phyloP scores from a whole-genome alignment of 2,888 invertebrate species.

The Trissolcus brochymenae region DNA sequence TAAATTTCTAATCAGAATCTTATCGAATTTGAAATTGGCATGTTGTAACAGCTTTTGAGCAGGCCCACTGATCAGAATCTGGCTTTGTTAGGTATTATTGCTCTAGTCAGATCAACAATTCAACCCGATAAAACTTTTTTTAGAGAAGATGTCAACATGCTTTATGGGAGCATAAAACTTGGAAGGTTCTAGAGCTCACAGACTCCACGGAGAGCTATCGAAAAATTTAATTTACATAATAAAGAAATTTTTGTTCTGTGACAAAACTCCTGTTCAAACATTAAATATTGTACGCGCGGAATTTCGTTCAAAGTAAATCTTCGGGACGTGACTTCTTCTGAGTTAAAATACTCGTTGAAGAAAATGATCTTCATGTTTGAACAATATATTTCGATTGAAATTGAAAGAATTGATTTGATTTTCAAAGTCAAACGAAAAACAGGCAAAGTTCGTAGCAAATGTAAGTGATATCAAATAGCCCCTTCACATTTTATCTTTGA shows the following conservation, averaged over 20 bases:
- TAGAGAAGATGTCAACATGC: too few species aligned
- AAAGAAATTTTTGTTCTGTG: slow-evolving; percentile 28
- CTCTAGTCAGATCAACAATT: not conserved
- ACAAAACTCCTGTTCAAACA: slow-evolving; percentile 30
- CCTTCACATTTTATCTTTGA: slow-evolving; percentile 4
- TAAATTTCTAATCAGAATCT: too few species aligned
- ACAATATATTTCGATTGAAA: slow-evolving; percentile 39
- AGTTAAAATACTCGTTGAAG: slow-evolving; percentile 35
- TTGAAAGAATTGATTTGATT: slow-evolving; percentile 49
- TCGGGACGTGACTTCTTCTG: slow-evolving; percentile 36
- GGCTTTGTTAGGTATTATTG: too few species aligned
- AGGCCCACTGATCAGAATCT: too few species aligned
- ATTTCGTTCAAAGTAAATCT: slow-evolving; percentile 40
- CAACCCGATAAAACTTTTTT: not conserved
- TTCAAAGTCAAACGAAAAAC: slow-evolving; percentile 27
- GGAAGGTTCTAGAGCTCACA: not conserved
- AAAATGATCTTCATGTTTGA: slow-evolving; percentile 40
- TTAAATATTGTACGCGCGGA: slow-evolving; percentile 30
- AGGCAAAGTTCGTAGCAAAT: slow-evolving; percentile 30
- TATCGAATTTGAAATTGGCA: too few species aligned
- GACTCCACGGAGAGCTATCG: not conserved
- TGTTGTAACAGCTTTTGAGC: too few species aligned
- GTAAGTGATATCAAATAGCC: slow-evolving; percentile 31
- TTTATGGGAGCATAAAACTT: not conserved
- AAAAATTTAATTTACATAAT: slow-evolving; percentile 25